Conservation (phyloP, 2,797 vertebrate genomes). For the Molossus alvarezi region DNA sequence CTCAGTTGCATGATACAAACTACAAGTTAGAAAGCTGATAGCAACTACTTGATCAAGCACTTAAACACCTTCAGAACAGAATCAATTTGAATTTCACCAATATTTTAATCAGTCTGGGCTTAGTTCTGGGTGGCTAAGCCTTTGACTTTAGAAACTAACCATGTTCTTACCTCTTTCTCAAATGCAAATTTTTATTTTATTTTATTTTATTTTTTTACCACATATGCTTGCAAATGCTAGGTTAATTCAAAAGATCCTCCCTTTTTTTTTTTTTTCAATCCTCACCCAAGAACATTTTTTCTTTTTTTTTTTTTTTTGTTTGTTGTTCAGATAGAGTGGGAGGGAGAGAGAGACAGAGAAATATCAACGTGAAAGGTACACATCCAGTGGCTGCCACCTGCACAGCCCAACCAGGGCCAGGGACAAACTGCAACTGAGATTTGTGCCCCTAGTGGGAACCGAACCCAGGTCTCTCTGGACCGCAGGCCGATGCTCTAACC, state of each 20-base stretch:
- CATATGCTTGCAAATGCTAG: neutral
- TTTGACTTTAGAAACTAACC: constrained; percentile 43
- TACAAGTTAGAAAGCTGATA: neutral
- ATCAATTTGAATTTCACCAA: neutral
- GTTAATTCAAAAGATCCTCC: neutral
- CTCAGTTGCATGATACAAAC: neutral
- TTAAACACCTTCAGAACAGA: neutral
- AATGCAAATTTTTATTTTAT: neutral
- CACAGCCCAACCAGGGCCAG: no score
- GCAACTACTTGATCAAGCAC: neutral
- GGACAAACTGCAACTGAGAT: no score
- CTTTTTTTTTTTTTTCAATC: no score
- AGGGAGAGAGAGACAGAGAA: no score
- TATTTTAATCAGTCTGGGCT: neutral
- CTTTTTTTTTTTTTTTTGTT: no score
- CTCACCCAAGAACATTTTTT: no score
- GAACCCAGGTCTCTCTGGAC: no score
- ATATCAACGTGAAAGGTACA: no score
- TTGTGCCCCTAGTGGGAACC: no score
- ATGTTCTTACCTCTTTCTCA: neutral
- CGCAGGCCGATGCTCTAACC: no score
- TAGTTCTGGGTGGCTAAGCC: neutral
- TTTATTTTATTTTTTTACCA: neutral
- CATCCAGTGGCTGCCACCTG: no score
- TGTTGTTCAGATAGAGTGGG: no score